A percentile compares a stretch with the other conserved stretches of the same genome.
phyloP scores from a whole-genome alignment of 2,797 vertebrate genomes.

The Aplochiton taeniatus region DNA sequence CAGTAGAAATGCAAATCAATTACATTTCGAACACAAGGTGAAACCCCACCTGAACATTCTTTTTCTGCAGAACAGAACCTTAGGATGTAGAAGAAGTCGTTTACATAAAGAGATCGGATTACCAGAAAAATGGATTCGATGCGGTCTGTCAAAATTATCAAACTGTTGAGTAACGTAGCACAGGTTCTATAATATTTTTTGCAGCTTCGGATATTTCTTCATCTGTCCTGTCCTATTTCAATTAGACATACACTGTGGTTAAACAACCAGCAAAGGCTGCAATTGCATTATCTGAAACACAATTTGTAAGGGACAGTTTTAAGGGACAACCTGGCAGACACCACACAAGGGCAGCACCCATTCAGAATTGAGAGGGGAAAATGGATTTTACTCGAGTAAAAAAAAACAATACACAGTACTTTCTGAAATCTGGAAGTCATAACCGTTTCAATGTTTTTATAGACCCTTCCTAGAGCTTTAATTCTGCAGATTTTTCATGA shows the following conservation, averaged over 20 bases:
- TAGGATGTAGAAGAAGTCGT: slow-evolving; percentile 37
- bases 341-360: slow-evolving; percentile 13
- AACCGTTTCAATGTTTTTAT: slow-evolving; percentile 22
- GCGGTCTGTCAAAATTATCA: slow-evolving; percentile 50
- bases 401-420: slow-evolving; percentile 23
- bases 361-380: slow-evolving; percentile 29
- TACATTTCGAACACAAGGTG: too few species aligned
- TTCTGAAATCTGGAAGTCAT: slow-evolving; percentile 49
- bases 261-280: slow-evolving; percentile 26
- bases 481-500: slow-evolving; percentile 6
- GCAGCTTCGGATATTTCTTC: slow-evolving; percentile 62
- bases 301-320: not conserved
- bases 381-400: slow-evolving; percentile 16
- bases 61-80: slow-evolving; percentile 32
- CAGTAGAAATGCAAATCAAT: too few species aligned
- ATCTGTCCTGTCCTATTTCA: slow-evolving; percentile 45
- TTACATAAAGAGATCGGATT: slow-evolving; percentile 45
- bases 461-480: slow-evolving; percentile 11
- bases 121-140: slow-evolving; percentile 58
- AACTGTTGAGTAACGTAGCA: slow-evolving; percentile 56
- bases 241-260: slow-evolving; percentile 37
- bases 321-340: slow-evolving; percentile 14
- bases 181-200: slow-evolving; percentile 48
- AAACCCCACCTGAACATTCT: too few species aligned
- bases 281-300: slow-evolving; percentile 28